Evolutionary conservation across 2,888 invertebrate genomes (phyloP).

Genomic region (Drosophila putrida): DNA sequence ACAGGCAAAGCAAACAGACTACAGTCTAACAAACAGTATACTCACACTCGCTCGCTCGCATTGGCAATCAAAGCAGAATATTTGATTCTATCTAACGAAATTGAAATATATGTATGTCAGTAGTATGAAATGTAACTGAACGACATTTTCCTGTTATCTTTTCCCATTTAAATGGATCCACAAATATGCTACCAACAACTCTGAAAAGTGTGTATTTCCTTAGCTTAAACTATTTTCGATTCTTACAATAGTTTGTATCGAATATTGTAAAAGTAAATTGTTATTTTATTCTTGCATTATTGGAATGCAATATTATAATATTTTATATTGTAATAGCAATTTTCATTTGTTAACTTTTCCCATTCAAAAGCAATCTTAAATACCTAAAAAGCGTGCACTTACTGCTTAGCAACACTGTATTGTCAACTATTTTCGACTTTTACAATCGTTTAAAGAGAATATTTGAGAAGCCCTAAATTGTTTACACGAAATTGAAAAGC

Average conservation of each 20-base stretch:
- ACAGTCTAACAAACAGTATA: conserved; percentile 12
- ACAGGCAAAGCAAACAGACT: conserved; percentile 33
- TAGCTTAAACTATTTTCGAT: no score
- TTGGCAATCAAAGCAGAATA: conserved; percentile 9
- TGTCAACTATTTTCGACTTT: not conserved
- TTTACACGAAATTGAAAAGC: not conserved
- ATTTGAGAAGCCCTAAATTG: not conserved
- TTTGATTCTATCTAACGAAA: conserved; percentile 15
- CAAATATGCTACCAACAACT: no score
- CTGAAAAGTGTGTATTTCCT: no score
- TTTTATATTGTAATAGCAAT: no score
- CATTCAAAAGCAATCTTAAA: not conserved
- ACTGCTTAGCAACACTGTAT: conserved; percentile 5
- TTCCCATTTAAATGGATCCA: not conserved
- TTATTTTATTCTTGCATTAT: no score
- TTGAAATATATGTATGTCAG: not conserved
- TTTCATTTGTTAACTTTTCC: not conserved
- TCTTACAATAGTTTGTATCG: not conserved
- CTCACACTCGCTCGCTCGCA: conserved; percentile 6
- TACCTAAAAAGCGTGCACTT: conserved; percentile 1
- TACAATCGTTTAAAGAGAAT: not conserved
- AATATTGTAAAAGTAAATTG: not conserved
- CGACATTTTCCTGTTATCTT: conserved; percentile 1
- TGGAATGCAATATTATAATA: no score
- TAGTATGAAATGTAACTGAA: not conserved